These are phyloP conservation scores for Nyctibius bracteatus DNA, from an alignment of 2,113 vertebrate genomes.

Conservation along the genomic window DNA sequence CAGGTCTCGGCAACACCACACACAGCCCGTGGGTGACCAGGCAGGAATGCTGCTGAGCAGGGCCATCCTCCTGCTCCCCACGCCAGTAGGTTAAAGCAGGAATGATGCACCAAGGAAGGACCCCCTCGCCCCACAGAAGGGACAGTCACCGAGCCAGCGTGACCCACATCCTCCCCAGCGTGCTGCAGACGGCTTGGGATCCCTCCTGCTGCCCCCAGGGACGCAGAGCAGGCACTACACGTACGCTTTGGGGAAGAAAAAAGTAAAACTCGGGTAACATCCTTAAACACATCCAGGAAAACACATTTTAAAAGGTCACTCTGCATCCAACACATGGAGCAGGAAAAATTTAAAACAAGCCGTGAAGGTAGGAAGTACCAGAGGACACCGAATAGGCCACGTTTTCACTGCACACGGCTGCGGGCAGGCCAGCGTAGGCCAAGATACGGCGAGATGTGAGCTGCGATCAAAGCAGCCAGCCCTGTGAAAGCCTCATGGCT, in stretches of 20 bases:
- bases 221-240: background rate
- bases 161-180: accelerated
- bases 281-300: background rate
- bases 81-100: background rate
- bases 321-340: background rate
- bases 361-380: background rate
- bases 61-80: background rate
- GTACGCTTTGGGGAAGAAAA: background rate
- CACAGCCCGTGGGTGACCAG: accelerated
- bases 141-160: accelerated
- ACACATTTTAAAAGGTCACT: background rate
- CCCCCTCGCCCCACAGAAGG: background rate
- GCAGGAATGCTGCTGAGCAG: background rate
- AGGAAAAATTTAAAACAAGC: background rate
- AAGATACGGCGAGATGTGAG: accelerated
- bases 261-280: background rate
- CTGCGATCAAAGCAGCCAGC: background rate
- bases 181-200: background rate
- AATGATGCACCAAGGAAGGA: background rate
- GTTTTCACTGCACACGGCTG: background rate
- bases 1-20: background rate
- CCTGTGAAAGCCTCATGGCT: background rate
- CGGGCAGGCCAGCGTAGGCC: background rate
- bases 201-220: background rate
- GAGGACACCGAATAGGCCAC: background rate